Evolutionary conservation across 2,888 invertebrate genomes (phyloP), one percentile per base, ranked within the genome.

Genomic region (Elegia similella): DNA sequence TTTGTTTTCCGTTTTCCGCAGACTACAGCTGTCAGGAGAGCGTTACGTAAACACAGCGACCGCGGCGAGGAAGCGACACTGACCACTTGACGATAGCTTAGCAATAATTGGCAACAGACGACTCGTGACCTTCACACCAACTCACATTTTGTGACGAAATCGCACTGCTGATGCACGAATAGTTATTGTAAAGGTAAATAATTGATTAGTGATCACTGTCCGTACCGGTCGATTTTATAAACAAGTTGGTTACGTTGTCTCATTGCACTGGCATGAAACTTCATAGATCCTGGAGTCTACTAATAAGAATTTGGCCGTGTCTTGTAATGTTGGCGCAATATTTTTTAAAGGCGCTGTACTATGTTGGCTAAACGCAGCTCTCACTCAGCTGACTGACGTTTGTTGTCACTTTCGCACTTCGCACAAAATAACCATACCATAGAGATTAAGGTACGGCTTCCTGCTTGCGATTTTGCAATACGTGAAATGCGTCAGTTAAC

Each of bases 121-220:
- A 76, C 84, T 84, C 84, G 47, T 57, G 61, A 62, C 64, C 64
- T 64, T 64, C 64, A 87, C 85, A 82, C 78, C 68, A 67, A 75
- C 78, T 80, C 73, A 82, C 82, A 86, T 84, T 81, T 82, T 82
- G 73, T 73, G 72, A 69, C 93, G 95, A 66, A 95, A 50, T 48
- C 50, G 17, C 34, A 38, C n/a, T 10, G 50, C 50, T 50, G 50
- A 34, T 17, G 50, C 34, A 50, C 42, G n/a, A 53, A 53, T 53
- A 42, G 34, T 23, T 42, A 53, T 52, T 42, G 43, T 43, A 29
- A 42, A 53, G 17, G 42, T 53, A 53, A 53, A 52, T 52, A 43
- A 53, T 53, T 43, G 42, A 53, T 53, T 30, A 42, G 34, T 52
- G 50, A 50, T 13, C 50, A 32, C 38, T 17, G 16, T 34, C 16